Percentiles rank a stretch among this genome's conserved stretches.
Evolutionary conservation across 1,140 invertebrate genomes (phyloP).

Genomic region (Delia radicum): DNA sequence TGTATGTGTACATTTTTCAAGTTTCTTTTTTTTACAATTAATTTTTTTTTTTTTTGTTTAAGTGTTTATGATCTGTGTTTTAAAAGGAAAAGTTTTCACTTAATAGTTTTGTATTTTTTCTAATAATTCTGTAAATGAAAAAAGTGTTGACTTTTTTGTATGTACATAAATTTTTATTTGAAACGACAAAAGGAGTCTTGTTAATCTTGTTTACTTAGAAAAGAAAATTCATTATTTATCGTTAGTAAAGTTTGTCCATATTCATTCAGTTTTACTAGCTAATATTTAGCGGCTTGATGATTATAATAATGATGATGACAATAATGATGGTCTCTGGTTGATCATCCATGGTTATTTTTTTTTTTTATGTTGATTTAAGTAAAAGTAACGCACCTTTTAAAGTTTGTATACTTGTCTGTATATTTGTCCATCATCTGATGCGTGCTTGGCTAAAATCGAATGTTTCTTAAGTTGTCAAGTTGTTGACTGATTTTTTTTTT

Average conservation of each 20-base stretch:
- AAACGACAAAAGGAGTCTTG: neutral
- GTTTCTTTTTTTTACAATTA: neutral
- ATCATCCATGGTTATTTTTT: neutral
- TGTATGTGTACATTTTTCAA: neutral
- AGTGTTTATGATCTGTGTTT: neutral
- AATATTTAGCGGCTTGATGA: neutral
- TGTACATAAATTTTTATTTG: neutral
- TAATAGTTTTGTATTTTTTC: neutral
- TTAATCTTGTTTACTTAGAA: neutral
- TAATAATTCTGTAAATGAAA: neutral
- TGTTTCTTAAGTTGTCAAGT: neutral
- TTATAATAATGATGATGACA: neutral
- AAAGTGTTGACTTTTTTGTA: neutral
- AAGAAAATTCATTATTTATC: neutral
- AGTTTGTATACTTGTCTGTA: neutral
- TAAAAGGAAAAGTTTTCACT: neutral
- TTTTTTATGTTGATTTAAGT: neutral
- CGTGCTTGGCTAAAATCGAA: neutral
- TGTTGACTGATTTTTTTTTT: neutral
- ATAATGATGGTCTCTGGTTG: neutral
- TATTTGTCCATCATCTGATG: neutral
- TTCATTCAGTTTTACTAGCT: neutral
- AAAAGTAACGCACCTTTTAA: conserved; percentile 4
- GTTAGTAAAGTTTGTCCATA: neutral
- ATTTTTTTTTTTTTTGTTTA: neutral